Evolutionary conservation across 2,888 invertebrate species (phyloP).

Genomic region (Tenthredo notha): DNA sequence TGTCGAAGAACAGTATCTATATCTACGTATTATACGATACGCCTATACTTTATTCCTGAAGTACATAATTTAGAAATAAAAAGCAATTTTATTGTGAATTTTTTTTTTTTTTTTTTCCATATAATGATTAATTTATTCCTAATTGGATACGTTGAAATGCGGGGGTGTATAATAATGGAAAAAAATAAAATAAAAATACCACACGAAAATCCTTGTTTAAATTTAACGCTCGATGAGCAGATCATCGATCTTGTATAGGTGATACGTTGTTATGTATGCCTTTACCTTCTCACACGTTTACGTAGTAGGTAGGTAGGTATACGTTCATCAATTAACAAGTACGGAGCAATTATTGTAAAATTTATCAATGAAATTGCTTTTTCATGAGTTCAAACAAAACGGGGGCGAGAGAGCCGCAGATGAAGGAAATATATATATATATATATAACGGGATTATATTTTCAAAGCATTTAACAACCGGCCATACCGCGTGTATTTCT

Average conservation of each 20-base stretch:
- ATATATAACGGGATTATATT: conserved; percentile 6
- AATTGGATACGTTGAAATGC: background rate
- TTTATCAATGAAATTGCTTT: conserved; percentile 43
- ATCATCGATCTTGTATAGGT: background rate
- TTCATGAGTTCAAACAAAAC: conserved; percentile 11
- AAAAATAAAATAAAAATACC: background rate
- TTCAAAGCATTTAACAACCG: conserved; percentile 21
- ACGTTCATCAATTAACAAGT: conserved; percentile 5
- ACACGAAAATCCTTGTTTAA: background rate
- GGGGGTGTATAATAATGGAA: background rate
- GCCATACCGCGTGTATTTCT: background rate
- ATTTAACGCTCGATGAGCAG: conserved; percentile 19
- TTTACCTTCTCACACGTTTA: background rate
- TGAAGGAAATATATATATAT: background rate
- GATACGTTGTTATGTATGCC: background rate
- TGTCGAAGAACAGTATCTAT: too few species aligned
- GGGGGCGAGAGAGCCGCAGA: background rate
- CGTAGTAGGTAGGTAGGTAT: background rate
- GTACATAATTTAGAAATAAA: too few species aligned
- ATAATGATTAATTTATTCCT: background rate
- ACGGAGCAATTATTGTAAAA: conserved; percentile 3
- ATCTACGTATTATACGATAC: too few species aligned
- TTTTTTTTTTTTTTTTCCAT: too few species aligned
- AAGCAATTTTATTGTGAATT: too few species aligned
- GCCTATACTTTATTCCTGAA: too few species aligned